Conservation (phyloP, 2,113 vertebrate genomes). For the Cynopterus brachyotis region DNA sequence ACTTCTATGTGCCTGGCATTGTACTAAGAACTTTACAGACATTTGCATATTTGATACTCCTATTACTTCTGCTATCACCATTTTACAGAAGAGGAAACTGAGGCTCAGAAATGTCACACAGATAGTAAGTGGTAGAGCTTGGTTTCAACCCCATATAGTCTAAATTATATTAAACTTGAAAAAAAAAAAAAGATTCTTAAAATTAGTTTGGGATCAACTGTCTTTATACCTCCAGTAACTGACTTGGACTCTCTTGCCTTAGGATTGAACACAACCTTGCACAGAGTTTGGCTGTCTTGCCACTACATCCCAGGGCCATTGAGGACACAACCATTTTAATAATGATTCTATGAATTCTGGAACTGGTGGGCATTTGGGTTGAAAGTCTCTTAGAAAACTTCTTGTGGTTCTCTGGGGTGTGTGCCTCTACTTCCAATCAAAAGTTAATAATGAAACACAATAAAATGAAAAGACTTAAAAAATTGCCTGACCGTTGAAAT, state of each 20-base stretch:
- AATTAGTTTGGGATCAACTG: not conserved
- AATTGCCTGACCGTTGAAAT: slow-evolving; percentile 40
- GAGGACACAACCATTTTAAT: not conserved
- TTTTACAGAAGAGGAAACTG: not conserved
- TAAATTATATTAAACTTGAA: not conserved
- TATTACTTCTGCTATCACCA: not conserved
- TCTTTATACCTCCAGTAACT: not conserved
- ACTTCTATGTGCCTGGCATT: not conserved
- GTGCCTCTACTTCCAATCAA: slow-evolving; percentile 34
- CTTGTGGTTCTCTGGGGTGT: not conserved
- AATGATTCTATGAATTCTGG: not conserved
- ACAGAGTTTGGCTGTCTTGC: not conserved
- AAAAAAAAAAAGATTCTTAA: not conserved
- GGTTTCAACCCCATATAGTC: not conserved
- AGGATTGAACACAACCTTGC: not conserved
- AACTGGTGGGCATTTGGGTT: not conserved
- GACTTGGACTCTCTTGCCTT: not conserved
- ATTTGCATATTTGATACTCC: not conserved
- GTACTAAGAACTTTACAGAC: not conserved
- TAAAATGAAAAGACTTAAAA: slow-evolving; percentile 45
- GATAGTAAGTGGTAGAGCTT: not conserved
- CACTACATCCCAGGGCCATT: not conserved
- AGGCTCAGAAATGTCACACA: not conserved
- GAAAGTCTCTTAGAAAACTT: slow-evolving; percentile 16
- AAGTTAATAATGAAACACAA: slow-evolving; percentile 51